Conservation (phyloP, 2,888 invertebrate species). For the Congeria kusceri region DNA sequence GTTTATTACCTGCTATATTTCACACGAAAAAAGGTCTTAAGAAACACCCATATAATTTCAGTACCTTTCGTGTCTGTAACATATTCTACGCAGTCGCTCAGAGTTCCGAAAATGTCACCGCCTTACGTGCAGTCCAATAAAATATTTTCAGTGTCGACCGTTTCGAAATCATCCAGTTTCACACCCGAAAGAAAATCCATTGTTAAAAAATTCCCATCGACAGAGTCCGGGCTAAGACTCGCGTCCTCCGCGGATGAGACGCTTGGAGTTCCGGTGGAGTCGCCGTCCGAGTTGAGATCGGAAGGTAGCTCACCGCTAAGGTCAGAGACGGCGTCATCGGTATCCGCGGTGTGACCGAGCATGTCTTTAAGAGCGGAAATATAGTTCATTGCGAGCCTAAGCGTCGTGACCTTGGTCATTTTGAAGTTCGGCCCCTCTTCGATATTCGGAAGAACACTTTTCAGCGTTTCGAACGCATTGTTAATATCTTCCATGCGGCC, state of each 20-base stretch:
- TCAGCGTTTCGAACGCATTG: constrained; percentile 93
- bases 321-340: constrained; percentile 43
- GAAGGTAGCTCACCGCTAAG: constrained; percentile 62
- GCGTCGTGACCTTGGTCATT: constrained; percentile 94
- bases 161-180: constrained; percentile 54
- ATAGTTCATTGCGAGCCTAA: constrained; percentile 94
- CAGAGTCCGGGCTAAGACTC: constrained; percentile 63
- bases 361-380: constrained; percentile 89
- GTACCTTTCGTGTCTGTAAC: too few species aligned
- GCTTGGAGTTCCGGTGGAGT: constrained; percentile 57
- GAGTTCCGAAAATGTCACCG: too few species aligned
- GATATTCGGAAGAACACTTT: constrained; percentile 90
- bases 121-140: constrained; percentile 56
- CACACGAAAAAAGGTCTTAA: too few species aligned
- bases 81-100: too few species aligned
- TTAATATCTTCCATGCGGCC: constrained; percentile 96
- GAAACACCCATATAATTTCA: too few species aligned
- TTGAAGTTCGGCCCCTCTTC: constrained; percentile 72
- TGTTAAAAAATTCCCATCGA: constrained; percentile 64
- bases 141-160: constrained; percentile 44
- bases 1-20: too few species aligned
- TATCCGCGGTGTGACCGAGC: constrained; percentile 63
- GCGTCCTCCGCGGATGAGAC: constrained; percentile 66
- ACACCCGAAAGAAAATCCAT: constrained; percentile 62
- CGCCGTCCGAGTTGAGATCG: constrained; percentile 56